Percentiles rank a stretch among this genome's conserved stretches.
These are phyloP conservation scores for Antechinus flavipes DNA, from an alignment of 2,113 vertebrate species.

Conservation along the genomic window DNA sequence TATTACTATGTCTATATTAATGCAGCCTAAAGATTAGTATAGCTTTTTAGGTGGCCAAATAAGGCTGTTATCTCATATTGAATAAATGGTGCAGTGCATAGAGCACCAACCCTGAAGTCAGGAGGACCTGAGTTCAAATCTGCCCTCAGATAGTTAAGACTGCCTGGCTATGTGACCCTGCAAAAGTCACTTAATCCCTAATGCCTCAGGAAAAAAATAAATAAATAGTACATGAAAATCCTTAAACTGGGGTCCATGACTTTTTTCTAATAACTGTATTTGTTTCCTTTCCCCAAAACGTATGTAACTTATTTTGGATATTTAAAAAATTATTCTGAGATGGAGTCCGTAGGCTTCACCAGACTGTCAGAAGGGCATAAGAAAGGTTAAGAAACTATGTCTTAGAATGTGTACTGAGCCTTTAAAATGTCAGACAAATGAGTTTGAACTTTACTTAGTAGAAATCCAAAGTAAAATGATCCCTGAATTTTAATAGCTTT, in stretches of 20 bases:
- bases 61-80: not conserved
- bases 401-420: not conserved
- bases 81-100: not conserved
- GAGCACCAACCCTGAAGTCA: too few relatives aligned
- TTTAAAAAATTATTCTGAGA: not conserved
- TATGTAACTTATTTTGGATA: not conserved
- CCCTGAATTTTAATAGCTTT: not conserved
- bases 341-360: not conserved
- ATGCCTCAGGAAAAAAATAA: too few relatives aligned
- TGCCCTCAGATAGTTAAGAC: too few relatives aligned
- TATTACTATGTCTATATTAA: not conserved
- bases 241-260: not conserved
- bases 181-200: too few relatives aligned
- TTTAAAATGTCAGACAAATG: conserved; percentile 3
- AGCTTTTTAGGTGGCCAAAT: not conserved
- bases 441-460: conserved; percentile 3
- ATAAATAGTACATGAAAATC: not conserved
- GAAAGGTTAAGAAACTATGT: not conserved
- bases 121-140: too few relatives aligned
- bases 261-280: not conserved
- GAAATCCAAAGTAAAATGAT: not conserved
- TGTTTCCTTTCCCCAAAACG: not conserved
- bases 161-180: too few relatives aligned
- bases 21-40: not conserved
- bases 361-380: not conserved